Evolutionary conservation across 2,888 invertebrate species (phyloP).

Genomic region (Lepeophtheirus nordmannii): DNA sequence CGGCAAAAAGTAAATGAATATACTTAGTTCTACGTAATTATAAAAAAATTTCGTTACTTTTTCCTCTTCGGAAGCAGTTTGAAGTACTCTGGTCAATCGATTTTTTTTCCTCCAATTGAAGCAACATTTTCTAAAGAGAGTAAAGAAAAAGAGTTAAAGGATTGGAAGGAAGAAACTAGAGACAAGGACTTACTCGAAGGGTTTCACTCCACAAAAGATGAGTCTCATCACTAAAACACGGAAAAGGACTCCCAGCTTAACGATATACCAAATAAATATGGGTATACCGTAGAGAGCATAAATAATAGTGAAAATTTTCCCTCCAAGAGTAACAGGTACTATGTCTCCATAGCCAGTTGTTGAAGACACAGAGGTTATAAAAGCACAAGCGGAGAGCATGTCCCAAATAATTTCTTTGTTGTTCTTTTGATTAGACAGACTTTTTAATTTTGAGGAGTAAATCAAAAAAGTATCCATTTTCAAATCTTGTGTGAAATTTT

Average conservation of each 20-base stretch:
- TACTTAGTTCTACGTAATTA: not conserved
- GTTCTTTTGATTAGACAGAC: not conserved
- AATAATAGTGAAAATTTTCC: slow-evolving; percentile 13
- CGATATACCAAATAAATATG: slow-evolving; percentile 21
- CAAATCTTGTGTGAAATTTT: not conserved
- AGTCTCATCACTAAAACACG: slow-evolving; percentile 8
- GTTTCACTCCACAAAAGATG: not conserved
- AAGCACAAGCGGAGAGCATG: slow-evolving; percentile 1
- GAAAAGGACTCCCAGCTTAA: slow-evolving; percentile 19
- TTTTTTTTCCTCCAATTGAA: not conserved
- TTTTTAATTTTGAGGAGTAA: not conserved
- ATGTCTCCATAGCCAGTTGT: slow-evolving; percentile 23
- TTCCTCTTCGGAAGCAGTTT: not conserved
- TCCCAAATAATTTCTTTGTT: slow-evolving; percentile 19
- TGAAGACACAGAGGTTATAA: slow-evolving; percentile 8
- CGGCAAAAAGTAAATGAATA: too few species aligned
- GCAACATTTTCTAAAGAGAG: not conserved
- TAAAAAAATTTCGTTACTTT: not conserved
- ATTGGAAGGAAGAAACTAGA: not conserved
- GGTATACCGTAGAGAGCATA: slow-evolving; percentile 19
- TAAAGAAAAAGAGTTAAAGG: not conserved
- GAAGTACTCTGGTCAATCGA: not conserved
- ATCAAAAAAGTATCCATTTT: not conserved
- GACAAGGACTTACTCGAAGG: not conserved
- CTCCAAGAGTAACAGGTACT: slow-evolving; percentile 14